Evolutionary conservation across 2,797 vertebrate species (phyloP), one percentile per base, ranked within the genome.

Genomic region (Corythornis leucogaster): DNA sequence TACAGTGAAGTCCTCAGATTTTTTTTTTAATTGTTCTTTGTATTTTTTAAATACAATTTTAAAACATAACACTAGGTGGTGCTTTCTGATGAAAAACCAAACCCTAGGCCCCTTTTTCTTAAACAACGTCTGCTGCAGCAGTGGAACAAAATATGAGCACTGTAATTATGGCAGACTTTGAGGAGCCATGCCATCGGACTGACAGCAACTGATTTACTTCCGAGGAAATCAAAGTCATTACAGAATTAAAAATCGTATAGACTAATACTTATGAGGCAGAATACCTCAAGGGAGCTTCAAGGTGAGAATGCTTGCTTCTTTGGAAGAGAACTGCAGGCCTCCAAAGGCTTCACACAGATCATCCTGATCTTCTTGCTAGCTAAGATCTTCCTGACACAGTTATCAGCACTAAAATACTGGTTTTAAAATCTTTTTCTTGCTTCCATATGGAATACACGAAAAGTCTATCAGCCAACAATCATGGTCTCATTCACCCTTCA

Each of bases 31-130:
- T 9, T 42, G 7, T 26, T 62, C 40, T 70, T 74, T 18, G 4
- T 15, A 55, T 19, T 67, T 84, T 64, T 15, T 10, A 38, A 38
- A 38, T 12, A 38, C 35, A 38, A 38, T 94, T 90, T 59, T 67
- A 70, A 42, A 79, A 89, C 25, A 18, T 24, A 78, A 87, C 96
- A 79, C 92, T 94, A 96, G 95, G 74, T 92, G 96, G 96, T 89
- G 92, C 93, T 80, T 92, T 92, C 38, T 30, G 87, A 78, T 25
- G 50, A 90, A 50, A 83, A 92, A 95, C 11, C 35, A 38, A 38
- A 66, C n/a, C 28, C 18, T 22, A 50, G 18, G 5, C 4, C 4
- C 59, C 24, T 53, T 31, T 75, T 33, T 13, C 59, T 73, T 68
- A 64, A 78, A 61, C 11, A 40, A 25, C 5, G 54, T 8, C 24